Percentiles rank a stretch among this genome's conserved stretches.
Conservation (phyloP, 2,797 vertebrate species). For the Brachyrhaphis roseni region DNA sequence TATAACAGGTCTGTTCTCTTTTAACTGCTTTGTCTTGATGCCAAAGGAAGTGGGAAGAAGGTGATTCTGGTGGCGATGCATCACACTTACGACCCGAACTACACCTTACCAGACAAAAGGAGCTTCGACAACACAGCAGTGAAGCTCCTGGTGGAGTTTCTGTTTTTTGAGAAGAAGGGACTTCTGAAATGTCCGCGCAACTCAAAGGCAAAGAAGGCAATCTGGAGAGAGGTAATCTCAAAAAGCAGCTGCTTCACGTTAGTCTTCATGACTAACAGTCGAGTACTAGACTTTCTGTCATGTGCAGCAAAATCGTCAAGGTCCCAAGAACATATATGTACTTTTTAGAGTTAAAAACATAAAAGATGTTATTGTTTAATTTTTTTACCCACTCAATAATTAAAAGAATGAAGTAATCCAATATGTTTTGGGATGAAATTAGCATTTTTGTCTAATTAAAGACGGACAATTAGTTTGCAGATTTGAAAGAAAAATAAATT, state of each 20-base stretch:
- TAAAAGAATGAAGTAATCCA: neutral
- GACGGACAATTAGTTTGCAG: neutral
- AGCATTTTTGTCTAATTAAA: neutral
- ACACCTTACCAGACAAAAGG: slow-evolving; percentile 22
- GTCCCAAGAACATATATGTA: neutral
- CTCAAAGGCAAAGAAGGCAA: neutral
- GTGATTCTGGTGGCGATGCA: slow-evolving; percentile 63
- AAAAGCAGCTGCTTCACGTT: neutral
- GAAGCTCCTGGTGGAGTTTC: slow-evolving; percentile 36
- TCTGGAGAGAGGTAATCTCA: slow-evolving; percentile 20
- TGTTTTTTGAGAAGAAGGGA: slow-evolving; percentile 50
- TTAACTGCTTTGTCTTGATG: slow-evolving; percentile 11
- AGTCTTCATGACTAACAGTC: no score
- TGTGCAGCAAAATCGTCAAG: no score
- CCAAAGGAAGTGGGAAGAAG: fast-evolving
- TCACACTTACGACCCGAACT: slow-evolving; percentile 46
- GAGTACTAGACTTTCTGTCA: neutral
- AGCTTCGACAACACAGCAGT: fast-evolving
- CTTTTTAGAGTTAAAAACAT: no score
- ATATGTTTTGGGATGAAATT: neutral
- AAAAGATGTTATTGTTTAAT: neutral
- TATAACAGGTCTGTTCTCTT: neutral
- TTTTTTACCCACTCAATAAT: neutral
- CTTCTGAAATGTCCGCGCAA: slow-evolving; percentile 33
- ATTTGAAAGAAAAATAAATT: neutral